Conservation (phyloP, 53 echinoderm and acorn worm species). For the Zoroaster sp. region DNA sequence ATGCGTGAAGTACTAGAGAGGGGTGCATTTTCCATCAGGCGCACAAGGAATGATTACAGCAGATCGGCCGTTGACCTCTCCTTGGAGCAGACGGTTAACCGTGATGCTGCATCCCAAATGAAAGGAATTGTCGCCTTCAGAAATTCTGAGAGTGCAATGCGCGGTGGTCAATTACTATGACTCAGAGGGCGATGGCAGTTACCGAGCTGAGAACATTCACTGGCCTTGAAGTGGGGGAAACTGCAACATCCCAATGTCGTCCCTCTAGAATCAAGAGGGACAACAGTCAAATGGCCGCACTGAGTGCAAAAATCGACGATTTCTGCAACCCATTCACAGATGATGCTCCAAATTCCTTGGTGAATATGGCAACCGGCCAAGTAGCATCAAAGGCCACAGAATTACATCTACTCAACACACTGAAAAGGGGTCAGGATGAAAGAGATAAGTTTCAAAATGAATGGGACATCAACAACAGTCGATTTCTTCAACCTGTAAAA, state of each 20-base stretch:
- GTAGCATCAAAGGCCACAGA: conserved; percentile 61
- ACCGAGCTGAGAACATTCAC: conserved; percentile 31
- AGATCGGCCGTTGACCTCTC: conserved; percentile 69
- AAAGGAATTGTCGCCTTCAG: conserved; percentile 63
- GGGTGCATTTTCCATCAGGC: conserved; percentile 75
- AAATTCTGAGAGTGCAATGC: conserved; percentile 64
- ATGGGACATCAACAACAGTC: conserved; percentile 28
- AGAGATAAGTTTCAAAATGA: conserved; percentile 55
- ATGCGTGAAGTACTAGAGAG: conserved; percentile 43
- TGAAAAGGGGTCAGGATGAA: conserved; percentile 40
- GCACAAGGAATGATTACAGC: conserved; percentile 33
- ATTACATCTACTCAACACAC: conserved; percentile 30
- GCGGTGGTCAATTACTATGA: conserved; percentile 67
- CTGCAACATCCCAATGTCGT: conserved; percentile 48
- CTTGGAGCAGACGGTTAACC: conserved; percentile 65
- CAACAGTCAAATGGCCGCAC: conserved; percentile 52
- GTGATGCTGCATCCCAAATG: conserved; percentile 67
- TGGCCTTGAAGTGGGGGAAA: conserved; percentile 55
- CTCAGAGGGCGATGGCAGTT: conserved; percentile 31
- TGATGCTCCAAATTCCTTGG: conserved; percentile 23
- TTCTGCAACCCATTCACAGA: conserved; percentile 68
- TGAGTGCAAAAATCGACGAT: conserved; percentile 42
- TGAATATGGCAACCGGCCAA: conserved; percentile 69
- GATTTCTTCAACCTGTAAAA: conserved; percentile 64
- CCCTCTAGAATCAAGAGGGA: conserved; percentile 56